Base-by-base conservation (phyloP, 2,888 invertebrate genomes). In the Siphlonurus alternatus region DNA sequence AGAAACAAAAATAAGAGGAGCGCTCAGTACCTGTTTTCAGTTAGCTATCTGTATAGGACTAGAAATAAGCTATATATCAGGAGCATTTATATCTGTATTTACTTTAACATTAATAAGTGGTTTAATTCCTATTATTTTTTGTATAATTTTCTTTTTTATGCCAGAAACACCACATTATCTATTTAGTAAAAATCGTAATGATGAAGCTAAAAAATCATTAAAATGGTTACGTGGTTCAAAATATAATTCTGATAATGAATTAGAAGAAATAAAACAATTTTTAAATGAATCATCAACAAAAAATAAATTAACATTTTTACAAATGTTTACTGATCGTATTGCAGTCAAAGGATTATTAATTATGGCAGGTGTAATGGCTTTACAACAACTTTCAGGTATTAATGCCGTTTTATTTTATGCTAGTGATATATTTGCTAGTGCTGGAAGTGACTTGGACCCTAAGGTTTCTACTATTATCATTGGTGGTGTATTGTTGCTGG, bases 1-100 rank as follows among this genome's bases (percentile, higher is more conserved):
- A 0, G 73, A 75, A 2, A 73, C 74, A 20, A 71, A 74, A 10
- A 68, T 74, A 23, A 70, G 79, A 54, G 79, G 79, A 1, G 70
- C 74, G 25, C 69, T 79, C 2, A 78, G 77, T 20, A 72, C 78
- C 1, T 74, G 75, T 20, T 75, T 76, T 64, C 78, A 79, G 69
- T 70, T 79, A 20, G 72, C 72, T 63, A 71, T 78, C n/a, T 75
- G 75, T 2, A 65, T 76, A n/a, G 79, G 79, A 3, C 77, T 78
- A 25, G 69, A 78, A 1, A 67, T 73, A 19, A 68, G 68, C 0
- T 77, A 77, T 66, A 63, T 71, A 2, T 63, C 75, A 2, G 79
- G 78, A 1, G 65, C 74, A 7, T 67, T 67, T 25, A 67, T 73
- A 0, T 67, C 70, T 2, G 78, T 77, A 76, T 69, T 71, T 2